A percentile compares a stretch with the other conserved stretches of the same genome.
These are phyloP conservation scores for rabbit (Oryctolagus cuniculus) DNA, from an alignment of 2,113 vertebrate species.

Conservation along the genomic window mOryCun1.1 NC_091437.1:57653001-57653500, in stretches of 20 bases:
- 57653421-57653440: not conserved
- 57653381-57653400: not conserved
- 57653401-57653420: not conserved
- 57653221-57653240: not conserved
- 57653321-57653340: not conserved
- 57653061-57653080: accelerated
- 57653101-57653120: too few relatives aligned
- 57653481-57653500: not conserved
- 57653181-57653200: not conserved
- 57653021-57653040: not conserved
- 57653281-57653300: not conserved
- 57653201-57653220: not conserved
- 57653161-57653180: not conserved
- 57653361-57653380: conserved; percentile 1
- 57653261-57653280: not conserved
- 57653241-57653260: not conserved
- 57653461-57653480: not conserved
- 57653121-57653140: not conserved
- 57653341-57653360: not conserved
- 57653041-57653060: not conserved
- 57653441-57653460: not conserved
- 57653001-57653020: not conserved
- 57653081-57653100: not conserved
- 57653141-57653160: not conserved
- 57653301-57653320: not conserved